Evolutionary conservation across 2,113 vertebrate species (phyloP).

Genomic region (Clinocottus analis): DNA sequence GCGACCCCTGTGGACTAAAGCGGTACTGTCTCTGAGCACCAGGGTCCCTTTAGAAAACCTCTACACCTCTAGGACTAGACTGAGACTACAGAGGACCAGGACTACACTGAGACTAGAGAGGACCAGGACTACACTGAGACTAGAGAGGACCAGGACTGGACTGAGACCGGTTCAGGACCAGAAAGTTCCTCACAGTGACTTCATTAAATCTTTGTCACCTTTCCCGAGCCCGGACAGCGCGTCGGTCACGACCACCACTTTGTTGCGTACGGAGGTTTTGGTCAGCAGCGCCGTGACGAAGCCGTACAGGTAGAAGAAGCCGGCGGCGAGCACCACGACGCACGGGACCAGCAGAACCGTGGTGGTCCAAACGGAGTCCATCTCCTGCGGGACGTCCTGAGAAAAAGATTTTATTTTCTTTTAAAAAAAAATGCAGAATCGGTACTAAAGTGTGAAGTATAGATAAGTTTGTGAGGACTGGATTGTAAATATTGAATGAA

Average conservation of each 20-base stretch:
- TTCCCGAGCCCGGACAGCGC: conserved; percentile 91
- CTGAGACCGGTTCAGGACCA: neutral
- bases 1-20: no score
- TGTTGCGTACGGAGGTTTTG: conserved; percentile 90
- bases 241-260: conserved; percentile 93
- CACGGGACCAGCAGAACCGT: conserved; percentile 85
- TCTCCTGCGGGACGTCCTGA: conserved; percentile 69
- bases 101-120: no score
- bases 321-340: conserved; percentile 87
- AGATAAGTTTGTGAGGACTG: neutral
- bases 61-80: no score
- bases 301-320: conserved; percentile 89
- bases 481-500: neutral
- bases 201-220: conserved; percentile 80
- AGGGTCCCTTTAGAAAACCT: no score
- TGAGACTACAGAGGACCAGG: no score
- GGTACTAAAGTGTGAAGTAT: neutral
- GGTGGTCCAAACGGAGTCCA: conserved; percentile 78
- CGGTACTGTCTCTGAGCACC: no score
- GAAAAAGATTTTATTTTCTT: neutral
- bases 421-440: neutral
- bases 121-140: neutral
- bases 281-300: conserved; percentile 84
- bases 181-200: neutral
- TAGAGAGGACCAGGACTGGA: neutral